These are phyloP conservation scores for Acipenser transmontanus DNA, from an alignment of 2,797 vertebrate species.

Conservation along the genomic window DNA sequence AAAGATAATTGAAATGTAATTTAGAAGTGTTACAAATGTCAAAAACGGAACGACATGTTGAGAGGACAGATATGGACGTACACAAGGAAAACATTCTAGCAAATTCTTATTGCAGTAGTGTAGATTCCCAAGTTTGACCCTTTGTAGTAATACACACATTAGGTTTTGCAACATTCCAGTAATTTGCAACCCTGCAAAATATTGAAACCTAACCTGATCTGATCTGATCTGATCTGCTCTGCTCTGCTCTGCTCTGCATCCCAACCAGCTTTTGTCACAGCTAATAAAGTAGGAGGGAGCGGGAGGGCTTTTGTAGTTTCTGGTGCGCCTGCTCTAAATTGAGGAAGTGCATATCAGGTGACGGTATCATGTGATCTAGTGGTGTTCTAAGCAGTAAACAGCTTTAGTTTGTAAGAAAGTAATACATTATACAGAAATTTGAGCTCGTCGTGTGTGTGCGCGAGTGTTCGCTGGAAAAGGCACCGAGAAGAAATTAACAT, in stretches of 20 bases:
- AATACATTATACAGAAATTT: slow-evolving; percentile 10
- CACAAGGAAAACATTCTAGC: too few species aligned
- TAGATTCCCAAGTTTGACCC: too few species aligned
- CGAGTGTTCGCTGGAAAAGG: neutral
- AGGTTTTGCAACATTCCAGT: too few species aligned
- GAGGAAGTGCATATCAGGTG: slow-evolving; percentile 18
- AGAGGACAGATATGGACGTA: too few species aligned
- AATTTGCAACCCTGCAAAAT: neutral
- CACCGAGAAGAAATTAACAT: slow-evolving; percentile 43
- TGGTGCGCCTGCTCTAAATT: neutral
- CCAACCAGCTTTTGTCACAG: neutral
- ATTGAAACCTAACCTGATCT: too few species aligned
- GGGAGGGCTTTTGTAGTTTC: neutral
- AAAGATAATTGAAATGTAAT: too few species aligned
- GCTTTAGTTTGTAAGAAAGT: slow-evolving; percentile 20
- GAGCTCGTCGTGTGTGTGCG: neutral
- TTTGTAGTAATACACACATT: too few species aligned
- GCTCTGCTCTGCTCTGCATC: neutral
- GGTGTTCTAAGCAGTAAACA: neutral
- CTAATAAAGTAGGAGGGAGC: neutral
- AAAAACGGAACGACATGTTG: too few species aligned
- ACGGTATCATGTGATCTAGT: slow-evolving; percentile 4
- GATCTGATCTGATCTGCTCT: neutral
- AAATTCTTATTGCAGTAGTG: too few species aligned
- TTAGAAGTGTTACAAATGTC: too few species aligned